These are phyloP conservation scores for Picus viridis DNA, from an alignment of 2,797 vertebrate species.

Conservation along the genomic window DNA sequence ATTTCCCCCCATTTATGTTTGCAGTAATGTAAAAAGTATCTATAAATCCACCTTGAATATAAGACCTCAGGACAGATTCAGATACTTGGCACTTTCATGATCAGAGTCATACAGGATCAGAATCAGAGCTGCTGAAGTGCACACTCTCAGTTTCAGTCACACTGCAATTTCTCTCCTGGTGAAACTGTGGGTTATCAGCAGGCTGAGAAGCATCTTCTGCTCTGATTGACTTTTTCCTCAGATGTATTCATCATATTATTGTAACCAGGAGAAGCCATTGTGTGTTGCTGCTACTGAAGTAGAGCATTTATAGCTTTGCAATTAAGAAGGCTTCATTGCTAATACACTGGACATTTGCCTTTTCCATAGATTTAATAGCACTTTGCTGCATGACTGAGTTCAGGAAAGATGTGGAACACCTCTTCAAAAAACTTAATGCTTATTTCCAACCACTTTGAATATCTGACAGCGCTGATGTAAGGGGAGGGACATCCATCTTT, in stretches of 20 bases:
- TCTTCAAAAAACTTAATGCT: not conserved
- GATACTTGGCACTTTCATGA: not conserved
- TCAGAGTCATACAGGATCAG: not conserved
- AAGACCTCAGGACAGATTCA: not conserved
- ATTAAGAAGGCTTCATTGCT: slow-evolving; percentile 27
- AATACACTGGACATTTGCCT: slow-evolving; percentile 37
- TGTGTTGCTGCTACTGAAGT: slow-evolving; percentile 15
- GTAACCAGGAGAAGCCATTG: slow-evolving; percentile 51
- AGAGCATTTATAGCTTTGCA: slow-evolving; percentile 20
- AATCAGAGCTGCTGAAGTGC: not conserved
- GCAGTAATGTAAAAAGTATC: not conserved
- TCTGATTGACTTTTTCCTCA: slow-evolving; percentile 51
- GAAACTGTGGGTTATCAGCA: not conserved
- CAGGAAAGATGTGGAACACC: not conserved
- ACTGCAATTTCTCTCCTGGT: not conserved
- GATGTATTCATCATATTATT: slow-evolving; percentile 47
- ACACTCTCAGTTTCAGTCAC: not conserved
- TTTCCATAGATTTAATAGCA: slow-evolving; percentile 18
- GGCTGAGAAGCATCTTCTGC: not conserved
- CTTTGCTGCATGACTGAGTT: not conserved
- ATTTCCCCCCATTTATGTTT: not conserved
- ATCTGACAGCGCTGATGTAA: not conserved
- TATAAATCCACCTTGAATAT: not conserved
- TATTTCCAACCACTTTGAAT: not conserved
- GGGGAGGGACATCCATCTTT: rapidly evolving